Base-by-base conservation (phyloP, 2,797 vertebrate genomes). In the Neopelma chrysocephalum region DNA sequence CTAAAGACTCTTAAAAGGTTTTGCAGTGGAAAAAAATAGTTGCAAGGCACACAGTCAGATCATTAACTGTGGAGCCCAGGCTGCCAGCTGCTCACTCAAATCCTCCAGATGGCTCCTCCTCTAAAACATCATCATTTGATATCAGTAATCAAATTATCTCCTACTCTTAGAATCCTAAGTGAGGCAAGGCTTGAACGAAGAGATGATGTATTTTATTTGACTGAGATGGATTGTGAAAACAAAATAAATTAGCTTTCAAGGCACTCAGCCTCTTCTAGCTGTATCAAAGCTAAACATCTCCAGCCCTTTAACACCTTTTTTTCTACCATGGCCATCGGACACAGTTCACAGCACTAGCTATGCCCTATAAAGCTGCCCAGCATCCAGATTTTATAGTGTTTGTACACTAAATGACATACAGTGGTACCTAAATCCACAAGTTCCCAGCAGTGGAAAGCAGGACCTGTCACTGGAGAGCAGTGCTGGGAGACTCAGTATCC, bases 51-150 rank as follows among this genome's bases (percentile, higher is more conserved):
- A 81, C 4, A 94, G 80, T 88, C 73, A 88, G 70, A 87, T 94
- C 94, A 93, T 95, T 97, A 96, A 93, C 84, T 13, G 48, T 51
- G 82, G 85, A 91, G 89, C 88, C 91, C 86, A 80, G 87, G 91
- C 96, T 83, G 89, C 96, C 94, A 95, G 96, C 96, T 97, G 96
- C 94, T 96, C 92, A 25, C 92, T 95, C 89, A 81, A 42, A 91
- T 65, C 76, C 90, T 96, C 94, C 88, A 94, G 91, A 95, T 92
- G 95, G 93, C 94, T 94, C 96, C 95, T 94, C 94, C 96, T 96
- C 93, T 90, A 94, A 94, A 94, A 61, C 92, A 96, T 77, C 89
- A 94, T 66, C 92, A 77, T 94, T 96, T 93, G 62, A 94, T 88
- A 83, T 83, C 32, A 15, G 82, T 91, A 96, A 94, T 94, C 82